Conservation (phyloP, 2,888 invertebrate species). For the Sphecodes monilicornis region DNA sequence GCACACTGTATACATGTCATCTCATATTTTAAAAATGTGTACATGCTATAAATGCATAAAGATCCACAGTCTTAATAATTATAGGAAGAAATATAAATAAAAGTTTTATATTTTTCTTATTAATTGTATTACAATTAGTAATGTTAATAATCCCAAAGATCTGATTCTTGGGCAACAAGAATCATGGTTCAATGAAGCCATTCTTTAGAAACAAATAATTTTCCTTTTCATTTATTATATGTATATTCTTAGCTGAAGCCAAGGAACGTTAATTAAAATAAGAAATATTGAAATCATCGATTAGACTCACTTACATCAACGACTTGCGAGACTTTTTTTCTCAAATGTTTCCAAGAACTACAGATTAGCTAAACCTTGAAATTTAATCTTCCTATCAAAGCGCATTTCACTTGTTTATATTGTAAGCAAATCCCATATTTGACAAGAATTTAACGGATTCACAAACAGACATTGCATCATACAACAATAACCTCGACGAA, state of each 20-base stretch:
- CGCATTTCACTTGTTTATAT: background rate
- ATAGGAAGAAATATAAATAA: too few species aligned
- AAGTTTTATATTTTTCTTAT: background rate
- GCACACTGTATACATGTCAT: too few species aligned
- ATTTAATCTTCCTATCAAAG: background rate
- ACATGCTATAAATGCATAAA: too few species aligned
- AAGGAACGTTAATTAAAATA: too few species aligned
- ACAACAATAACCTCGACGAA: slow-evolving; percentile 7
- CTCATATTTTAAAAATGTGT: too few species aligned
- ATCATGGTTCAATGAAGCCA: too few species aligned
- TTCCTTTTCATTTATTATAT: too few species aligned
- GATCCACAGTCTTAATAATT: too few species aligned
- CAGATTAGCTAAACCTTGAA: background rate
- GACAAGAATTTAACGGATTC: background rate
- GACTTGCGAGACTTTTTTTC: background rate
- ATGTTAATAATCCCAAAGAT: background rate
- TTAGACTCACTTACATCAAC: background rate
- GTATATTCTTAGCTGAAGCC: too few species aligned
- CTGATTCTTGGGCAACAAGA: too few species aligned
- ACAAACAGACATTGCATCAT: background rate
- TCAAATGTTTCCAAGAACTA: background rate
- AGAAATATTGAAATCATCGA: background rate
- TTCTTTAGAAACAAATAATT: too few species aligned
- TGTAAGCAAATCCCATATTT: background rate
- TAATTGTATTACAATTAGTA: background rate